These are phyloP conservation scores for Syngnathus acus DNA, from an alignment of 2,797 vertebrate genomes.

Conservation along the genomic window DNA sequence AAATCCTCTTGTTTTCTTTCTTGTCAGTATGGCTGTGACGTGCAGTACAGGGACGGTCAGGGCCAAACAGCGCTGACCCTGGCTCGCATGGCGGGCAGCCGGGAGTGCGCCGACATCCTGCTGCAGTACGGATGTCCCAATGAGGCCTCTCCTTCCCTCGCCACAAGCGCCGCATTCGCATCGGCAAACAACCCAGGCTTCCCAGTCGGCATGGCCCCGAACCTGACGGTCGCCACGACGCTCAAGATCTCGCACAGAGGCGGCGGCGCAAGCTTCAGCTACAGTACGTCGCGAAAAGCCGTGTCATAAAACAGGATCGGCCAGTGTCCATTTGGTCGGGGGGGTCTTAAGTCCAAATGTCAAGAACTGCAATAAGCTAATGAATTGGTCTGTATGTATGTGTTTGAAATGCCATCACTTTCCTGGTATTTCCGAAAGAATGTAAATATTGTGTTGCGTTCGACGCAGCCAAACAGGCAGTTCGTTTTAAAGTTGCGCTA, in stretches of 20 bases:
- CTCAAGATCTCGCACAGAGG: constrained; percentile 80
- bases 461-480: constrained; percentile 7
- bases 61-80: constrained; percentile 81
- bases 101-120: constrained; percentile 87
- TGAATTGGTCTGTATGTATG: background rate
- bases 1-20: constrained; percentile 9
- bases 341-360: constrained; percentile 8
- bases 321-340: background rate
- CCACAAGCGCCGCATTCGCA: constrained; percentile 37
- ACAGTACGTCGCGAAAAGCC: constrained; percentile 74
- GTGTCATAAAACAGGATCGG: constrained; percentile 52
- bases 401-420: constrained; percentile 2
- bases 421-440: constrained; percentile 5
- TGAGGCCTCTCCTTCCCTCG: constrained; percentile 53
- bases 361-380: constrained; percentile 56
- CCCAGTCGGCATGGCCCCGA: constrained; percentile 53
- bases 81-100: constrained; percentile 80
- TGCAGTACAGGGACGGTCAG: constrained; percentile 77
- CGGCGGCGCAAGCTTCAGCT: constrained; percentile 77
- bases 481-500: constrained; percentile 4
- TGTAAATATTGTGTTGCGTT: constrained; percentile 2
- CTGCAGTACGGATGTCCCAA: constrained; percentile 88
- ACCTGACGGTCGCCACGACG: constrained; percentile 59
- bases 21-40: constrained; percentile 85
- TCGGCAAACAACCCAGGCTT: constrained; percentile 47